Conservation (phyloP, 1,140 invertebrate genomes). For the Drosophila ohnishii region DNA sequence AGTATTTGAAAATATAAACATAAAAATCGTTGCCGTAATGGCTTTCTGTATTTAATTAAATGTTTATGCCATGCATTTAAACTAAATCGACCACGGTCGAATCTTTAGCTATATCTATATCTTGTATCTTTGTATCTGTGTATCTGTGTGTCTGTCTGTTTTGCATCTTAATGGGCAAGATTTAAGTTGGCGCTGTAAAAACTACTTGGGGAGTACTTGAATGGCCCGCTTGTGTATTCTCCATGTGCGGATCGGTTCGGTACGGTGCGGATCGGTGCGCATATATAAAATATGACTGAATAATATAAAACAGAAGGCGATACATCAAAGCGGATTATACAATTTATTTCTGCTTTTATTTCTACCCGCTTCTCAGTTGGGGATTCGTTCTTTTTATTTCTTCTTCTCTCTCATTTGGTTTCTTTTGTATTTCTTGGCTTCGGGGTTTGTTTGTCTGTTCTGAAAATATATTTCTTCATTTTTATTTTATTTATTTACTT, state of each 20-base stretch:
- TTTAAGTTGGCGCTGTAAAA: constrained; percentile 50
- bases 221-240: constrained; percentile 41
- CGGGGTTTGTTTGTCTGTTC: constrained; percentile 37
- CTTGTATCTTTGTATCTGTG: constrained; percentile 21
- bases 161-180: constrained; percentile 45
- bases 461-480: constrained; percentile 70
- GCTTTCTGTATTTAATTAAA: constrained; percentile 63
- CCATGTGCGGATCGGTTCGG: constrained; percentile 26
- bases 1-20: constrained; percentile 69
- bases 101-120: constrained; percentile 15
- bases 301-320: constrained; percentile 80
- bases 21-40: constrained; percentile 38
- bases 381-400: constrained; percentile 33
- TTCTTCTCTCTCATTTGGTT: constrained; percentile 5
- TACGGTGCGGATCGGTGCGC: constrained; percentile 23
- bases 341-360: constrained; percentile 76
- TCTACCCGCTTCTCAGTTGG: constrained; percentile 50
- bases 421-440: constrained; percentile 42
- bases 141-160: constrained; percentile 24
- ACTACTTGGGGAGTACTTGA: constrained; percentile 52
- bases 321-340: constrained; percentile 79
- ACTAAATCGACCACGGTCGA: constrained; percentile 47
- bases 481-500: constrained; percentile 81
- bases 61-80: constrained; percentile 69
- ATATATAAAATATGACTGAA: constrained; percentile 74